Percentiles rank a stretch among this genome's conserved stretches.
These are phyloP conservation scores for Mirza zaza DNA, from an alignment of 2,113 vertebrate species.

Conservation along the genomic window DNA sequence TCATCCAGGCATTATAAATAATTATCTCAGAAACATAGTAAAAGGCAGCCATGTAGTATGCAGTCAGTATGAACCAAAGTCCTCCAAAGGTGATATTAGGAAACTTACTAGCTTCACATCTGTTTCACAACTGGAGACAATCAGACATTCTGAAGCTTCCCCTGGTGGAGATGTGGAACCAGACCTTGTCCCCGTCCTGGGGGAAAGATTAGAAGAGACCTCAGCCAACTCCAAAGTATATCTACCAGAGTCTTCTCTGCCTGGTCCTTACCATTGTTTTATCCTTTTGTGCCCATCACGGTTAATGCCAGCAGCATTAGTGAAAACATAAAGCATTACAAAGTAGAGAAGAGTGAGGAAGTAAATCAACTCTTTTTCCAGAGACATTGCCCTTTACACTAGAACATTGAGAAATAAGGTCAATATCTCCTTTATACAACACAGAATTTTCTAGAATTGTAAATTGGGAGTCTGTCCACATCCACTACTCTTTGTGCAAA, in stretches of 20 bases:
- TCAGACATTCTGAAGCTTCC: background rate
- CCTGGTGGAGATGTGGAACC: background rate
- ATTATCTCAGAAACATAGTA: background rate
- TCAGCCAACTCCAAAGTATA: background rate
- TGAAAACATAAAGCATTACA: background rate
- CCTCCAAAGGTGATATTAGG: background rate
- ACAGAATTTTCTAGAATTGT: background rate
- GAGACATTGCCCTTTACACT: background rate
- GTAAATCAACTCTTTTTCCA: background rate
- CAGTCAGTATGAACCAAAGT: background rate
- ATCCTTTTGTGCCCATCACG: background rate
- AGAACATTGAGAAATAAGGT: background rate
- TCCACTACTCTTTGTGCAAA: background rate
- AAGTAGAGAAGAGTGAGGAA: background rate
- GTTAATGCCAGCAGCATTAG: background rate
- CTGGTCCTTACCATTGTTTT: background rate
- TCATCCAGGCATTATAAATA: background rate
- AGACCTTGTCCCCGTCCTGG: background rate
- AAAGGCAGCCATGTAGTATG: background rate
- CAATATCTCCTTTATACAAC: background rate
- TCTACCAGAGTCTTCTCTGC: background rate
- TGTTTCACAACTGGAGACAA: background rate
- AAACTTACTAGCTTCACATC: background rate
- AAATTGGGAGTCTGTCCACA: conserved; percentile 13
- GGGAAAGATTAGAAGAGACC: background rate